Evolutionary conservation across 2,797 vertebrate species (phyloP), one percentile per base, ranked within the genome.

Genomic region (Xerus rutilus): DNA sequence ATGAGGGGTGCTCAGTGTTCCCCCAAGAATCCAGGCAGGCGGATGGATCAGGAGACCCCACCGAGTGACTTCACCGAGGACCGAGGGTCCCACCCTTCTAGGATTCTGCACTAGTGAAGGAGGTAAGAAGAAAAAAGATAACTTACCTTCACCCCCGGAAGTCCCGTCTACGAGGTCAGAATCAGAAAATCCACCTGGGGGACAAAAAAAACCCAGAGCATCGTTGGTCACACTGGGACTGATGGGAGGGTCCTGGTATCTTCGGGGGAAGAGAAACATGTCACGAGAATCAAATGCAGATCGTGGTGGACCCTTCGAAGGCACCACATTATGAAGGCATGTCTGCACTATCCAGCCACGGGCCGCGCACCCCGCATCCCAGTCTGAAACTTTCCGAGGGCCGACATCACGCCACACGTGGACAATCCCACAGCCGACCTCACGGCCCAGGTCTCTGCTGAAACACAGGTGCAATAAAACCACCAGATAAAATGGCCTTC

Each of bases 271-370:
- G 30, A 32, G 17, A 17, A 7, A 10, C n/a, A 67, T n/a, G 2
- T 11, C 65, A n/a, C 5, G 0, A n/a, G 65, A n/a, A 67, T 15
- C 65, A 18, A 9, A 67, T 14, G 10, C 12, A 67, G 32, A 17
- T n/a, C 0, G 6, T 1, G 30, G 7, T 5, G 15, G 13, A n/a
- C 12, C 10, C 30, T 3, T 14, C 3, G 13, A 12, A 32, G 13
- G 64, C 8, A 13, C 64, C 32, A 0, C 30, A 9, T 32, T 13
- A 32, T 12, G 12, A 15, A 67, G 28, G 14, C 30, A 28, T 18
- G 3, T 18, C 52, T 54, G 52, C 52, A 3, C 4, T 2, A 5
- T 17, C 15, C 5, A 2, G 8, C 8, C 23, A 15, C 23, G 30
- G 28, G 12, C 43, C 17, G 43, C 17, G 72, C 11, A 3, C 14